phyloP scores from a whole-genome alignment of 92 coral and sea anemone genomes.

The Palythoa heliodiscus region DNA sequence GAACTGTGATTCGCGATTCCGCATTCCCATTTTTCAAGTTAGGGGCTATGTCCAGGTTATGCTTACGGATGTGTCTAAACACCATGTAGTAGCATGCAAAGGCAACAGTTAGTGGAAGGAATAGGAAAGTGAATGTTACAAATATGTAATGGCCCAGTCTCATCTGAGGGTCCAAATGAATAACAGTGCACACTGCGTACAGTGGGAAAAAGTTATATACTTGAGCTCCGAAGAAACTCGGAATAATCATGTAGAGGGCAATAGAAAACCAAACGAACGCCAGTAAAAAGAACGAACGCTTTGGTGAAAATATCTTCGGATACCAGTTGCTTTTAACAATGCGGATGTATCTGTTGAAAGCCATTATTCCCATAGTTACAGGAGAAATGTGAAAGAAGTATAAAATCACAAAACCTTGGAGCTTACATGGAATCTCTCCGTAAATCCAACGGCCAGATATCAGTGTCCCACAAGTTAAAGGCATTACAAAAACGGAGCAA shows the following conservation, averaged over 20 bases:
- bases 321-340: conserved; percentile 37
- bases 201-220: conserved; percentile 28
- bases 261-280: conserved; percentile 38
- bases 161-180: conserved; percentile 16
- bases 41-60: conserved; percentile 35
- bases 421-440: conserved; percentile 20
- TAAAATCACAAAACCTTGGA: conserved; percentile 41
- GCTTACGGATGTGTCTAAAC: conserved; percentile 13
- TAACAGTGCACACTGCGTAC: conserved; percentile 50
- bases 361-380: conserved; percentile 47
- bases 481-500: conserved; percentile 47
- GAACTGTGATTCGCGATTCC: conserved; percentile 23
- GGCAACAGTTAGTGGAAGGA: neutral
- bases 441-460: conserved; percentile 51
- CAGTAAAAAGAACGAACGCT: conserved; percentile 12
- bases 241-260: conserved; percentile 27
- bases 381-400: conserved; percentile 45
- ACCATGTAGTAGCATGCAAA: conserved; percentile 38
- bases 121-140: conserved; percentile 30
- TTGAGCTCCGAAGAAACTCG: conserved; percentile 29
- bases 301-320: conserved; percentile 32
- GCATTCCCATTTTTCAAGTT: conserved; percentile 8
- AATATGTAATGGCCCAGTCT: conserved; percentile 39
- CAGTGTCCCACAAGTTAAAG: conserved; percentile 23
- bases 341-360: conserved; percentile 50